Conservation (phyloP, 1,140 invertebrate genomes). For the Olivierus martensii region DNA sequence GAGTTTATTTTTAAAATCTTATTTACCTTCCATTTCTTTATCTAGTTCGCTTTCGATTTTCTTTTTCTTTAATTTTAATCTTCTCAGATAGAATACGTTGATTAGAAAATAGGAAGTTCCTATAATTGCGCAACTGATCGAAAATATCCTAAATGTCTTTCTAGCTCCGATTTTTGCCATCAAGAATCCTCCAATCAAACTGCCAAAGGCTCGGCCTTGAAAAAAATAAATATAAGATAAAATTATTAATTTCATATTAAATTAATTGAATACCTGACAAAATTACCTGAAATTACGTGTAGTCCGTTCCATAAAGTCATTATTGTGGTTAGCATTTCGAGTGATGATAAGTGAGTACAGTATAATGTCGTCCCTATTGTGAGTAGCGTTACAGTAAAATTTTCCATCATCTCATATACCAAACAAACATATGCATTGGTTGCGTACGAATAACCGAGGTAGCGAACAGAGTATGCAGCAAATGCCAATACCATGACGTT, state of each 20-base stretch:
- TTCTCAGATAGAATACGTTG: constrained; percentile 1
- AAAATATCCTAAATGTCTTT: constrained; percentile 53
- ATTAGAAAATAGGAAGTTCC: constrained; percentile 4
- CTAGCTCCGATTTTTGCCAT: constrained; percentile 56
- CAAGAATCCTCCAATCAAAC: constrained; percentile 55
- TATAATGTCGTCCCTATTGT: constrained; percentile 69
- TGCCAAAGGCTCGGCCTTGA: constrained; percentile 58
- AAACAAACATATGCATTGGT: constrained; percentile 63
- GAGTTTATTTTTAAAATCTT: too few relatives aligned
- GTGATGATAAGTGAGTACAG: constrained; percentile 58
- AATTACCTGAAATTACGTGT: constrained; percentile 38
- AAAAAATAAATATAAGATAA: constrained; percentile 30
- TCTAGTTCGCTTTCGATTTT: too few relatives aligned
- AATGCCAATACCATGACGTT: constrained; percentile 67
- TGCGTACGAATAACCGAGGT: constrained; percentile 60
- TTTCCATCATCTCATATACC: constrained; percentile 65
- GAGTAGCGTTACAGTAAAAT: constrained; percentile 59
- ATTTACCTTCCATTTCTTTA: too few relatives aligned
- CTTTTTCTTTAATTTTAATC: background rate
- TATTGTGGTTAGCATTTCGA: constrained; percentile 60
- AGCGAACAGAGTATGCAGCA: constrained; percentile 57
- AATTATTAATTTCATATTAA: background rate
- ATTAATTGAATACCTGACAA: background rate
- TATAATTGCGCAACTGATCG: constrained; percentile 34
- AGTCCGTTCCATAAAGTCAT: constrained; percentile 66